phyloP scores from a whole-genome alignment of 2,797 vertebrate genomes.

The Crossoptilon crossoptilon region DNA sequence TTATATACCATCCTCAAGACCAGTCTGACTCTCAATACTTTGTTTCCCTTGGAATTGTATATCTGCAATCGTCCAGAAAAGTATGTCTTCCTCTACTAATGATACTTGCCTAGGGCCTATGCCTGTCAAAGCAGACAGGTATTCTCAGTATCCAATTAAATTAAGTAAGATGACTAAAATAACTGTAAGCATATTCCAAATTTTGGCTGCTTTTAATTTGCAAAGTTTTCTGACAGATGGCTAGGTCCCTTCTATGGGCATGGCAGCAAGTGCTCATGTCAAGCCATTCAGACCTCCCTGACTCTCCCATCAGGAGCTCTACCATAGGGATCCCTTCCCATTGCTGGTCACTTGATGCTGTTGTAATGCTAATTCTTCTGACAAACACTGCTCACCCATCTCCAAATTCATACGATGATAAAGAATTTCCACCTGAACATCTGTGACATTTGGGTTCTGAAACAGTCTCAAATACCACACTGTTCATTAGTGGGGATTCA shows the following conservation, averaged over 20 bases:
- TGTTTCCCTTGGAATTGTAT: background rate
- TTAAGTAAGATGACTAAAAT: slow-evolving; percentile 13
- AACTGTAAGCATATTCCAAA: background rate
- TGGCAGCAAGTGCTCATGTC: background rate
- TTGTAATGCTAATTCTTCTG: background rate
- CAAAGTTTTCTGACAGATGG: background rate
- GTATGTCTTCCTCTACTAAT: background rate
- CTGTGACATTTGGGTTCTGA: slow-evolving; percentile 57
- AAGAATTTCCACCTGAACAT: slow-evolving; percentile 67
- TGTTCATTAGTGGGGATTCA: slow-evolving; percentile 64
- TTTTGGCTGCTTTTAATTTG: slow-evolving; percentile 12
- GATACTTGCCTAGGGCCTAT: background rate
- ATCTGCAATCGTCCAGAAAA: background rate
- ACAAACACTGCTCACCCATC: background rate
- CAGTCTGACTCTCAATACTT: background rate
- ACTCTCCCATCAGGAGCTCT: background rate
- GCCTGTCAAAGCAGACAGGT: background rate
- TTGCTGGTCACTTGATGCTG: background rate
- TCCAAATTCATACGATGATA: background rate
- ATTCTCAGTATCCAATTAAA: background rate
- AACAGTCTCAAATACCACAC: slow-evolving; percentile 45
- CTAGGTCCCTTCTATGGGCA: background rate
- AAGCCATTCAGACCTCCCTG: background rate
- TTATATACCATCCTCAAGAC: background rate
- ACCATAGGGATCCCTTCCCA: background rate